A percentile compares a stretch with the other conserved stretches of the same genome.
Evolutionary conservation across 2,797 vertebrate genomes (phyloP).

Genomic region (Pipistrellus pygmaeus): DNA sequence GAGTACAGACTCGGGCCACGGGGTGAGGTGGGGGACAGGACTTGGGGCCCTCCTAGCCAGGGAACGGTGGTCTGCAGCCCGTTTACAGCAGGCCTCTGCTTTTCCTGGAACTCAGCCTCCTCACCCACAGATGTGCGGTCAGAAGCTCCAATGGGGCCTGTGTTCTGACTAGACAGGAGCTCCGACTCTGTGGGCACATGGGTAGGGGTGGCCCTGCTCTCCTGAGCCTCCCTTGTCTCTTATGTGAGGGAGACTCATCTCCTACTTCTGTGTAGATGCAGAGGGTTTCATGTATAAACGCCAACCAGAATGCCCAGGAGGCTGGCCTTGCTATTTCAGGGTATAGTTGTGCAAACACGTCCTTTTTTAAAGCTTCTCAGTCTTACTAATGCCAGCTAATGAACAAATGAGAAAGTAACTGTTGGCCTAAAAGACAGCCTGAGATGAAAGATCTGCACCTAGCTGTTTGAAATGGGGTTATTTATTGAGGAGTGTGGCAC

Average conservation of each 20-base stretch:
- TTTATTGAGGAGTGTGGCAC: not conserved
- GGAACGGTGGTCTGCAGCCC: not conserved
- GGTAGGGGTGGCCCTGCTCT: not conserved
- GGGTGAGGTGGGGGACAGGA: not conserved
- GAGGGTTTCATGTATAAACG: not conserved
- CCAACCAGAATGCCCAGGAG: not conserved
- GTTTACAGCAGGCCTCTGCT: not conserved
- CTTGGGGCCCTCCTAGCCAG: not conserved
- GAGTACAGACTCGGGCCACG: not conserved
- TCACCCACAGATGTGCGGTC: too few relatives aligned
- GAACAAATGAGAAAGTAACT: not conserved
- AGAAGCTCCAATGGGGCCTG: not conserved
- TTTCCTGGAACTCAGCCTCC: not conserved
- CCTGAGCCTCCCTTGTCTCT: not conserved
- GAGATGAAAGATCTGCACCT: not conserved
- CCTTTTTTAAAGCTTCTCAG: conserved; percentile 17
- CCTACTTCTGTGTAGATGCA: not conserved
- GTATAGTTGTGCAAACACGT: not conserved
- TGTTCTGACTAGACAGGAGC: not conserved
- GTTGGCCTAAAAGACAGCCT: not conserved
- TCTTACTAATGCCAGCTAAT: not conserved
- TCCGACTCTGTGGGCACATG: not conserved
- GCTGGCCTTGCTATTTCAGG: conserved; percentile 15
- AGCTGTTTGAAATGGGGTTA: not conserved
- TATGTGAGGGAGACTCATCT: not conserved